phyloP scores from a whole-genome alignment of 2,797 vertebrate genomes.

The Enteromius fasciolatus region DNA sequence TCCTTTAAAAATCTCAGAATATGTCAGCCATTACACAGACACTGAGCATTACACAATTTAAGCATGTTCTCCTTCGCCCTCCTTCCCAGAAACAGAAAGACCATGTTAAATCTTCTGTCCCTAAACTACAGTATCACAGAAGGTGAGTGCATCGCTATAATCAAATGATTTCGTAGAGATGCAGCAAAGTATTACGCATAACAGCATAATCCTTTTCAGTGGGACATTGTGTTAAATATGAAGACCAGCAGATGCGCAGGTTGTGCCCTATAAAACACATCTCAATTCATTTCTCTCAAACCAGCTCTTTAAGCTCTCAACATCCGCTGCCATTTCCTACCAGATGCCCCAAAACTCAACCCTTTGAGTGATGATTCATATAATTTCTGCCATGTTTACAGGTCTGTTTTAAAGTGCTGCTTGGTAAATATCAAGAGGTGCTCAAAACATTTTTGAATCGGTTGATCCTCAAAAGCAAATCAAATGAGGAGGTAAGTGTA shows the following conservation, averaged over 20 bases:
- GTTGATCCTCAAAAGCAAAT: neutral
- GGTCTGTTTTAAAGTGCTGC: neutral
- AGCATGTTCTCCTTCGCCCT: neutral
- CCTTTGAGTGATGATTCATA: constrained; percentile 9
- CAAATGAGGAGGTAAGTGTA: neutral
- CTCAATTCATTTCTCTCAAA: constrained; percentile 25
- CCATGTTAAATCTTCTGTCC: neutral
- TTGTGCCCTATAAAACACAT: neutral
- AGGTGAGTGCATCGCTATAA: neutral
- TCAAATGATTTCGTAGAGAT: neutral
- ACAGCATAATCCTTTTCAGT: neutral
- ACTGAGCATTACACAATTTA: constrained; percentile 20
- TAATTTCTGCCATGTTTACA: neutral
- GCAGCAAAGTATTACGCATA: neutral
- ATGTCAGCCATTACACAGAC: constrained; percentile 37
- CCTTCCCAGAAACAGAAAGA: neutral
- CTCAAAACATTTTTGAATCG: constrained; percentile 5
- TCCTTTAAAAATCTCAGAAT: constrained; percentile 23
- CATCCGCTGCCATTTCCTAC: constrained; percentile 17
- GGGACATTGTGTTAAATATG: constrained; percentile 2
- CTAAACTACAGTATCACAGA: neutral
- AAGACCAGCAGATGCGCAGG: constrained; percentile 23
- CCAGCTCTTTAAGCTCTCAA: constrained; percentile 6
- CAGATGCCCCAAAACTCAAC: neutral
- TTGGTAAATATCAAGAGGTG: constrained; percentile 13